Conservation (phyloP, 2,888 invertebrate species). For the Mesodorylaimus sp. region DNA sequence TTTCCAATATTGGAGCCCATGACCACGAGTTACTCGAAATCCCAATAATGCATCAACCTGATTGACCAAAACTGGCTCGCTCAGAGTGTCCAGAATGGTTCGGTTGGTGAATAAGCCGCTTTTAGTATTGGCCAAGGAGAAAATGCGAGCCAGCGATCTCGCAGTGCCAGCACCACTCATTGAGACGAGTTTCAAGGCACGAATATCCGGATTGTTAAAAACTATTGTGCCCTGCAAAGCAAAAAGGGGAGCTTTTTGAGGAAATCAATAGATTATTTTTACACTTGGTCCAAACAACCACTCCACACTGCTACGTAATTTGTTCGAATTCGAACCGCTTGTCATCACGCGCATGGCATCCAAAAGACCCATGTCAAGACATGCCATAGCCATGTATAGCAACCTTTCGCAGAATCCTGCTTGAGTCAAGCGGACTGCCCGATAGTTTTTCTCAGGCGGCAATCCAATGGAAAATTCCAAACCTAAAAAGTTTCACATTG, state of each 20-base stretch:
- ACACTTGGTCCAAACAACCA: too few species aligned
- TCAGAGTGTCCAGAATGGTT: too few species aligned
- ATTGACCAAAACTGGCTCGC: background rate
- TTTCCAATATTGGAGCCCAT: conserved; percentile 1
- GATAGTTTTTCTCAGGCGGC: conserved; percentile 21
- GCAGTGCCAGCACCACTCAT: conserved; percentile 17
- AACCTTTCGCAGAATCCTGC: too few species aligned
- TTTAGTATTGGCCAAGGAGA: background rate
- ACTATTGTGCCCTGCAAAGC: background rate
- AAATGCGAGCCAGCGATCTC: conserved; percentile 8
- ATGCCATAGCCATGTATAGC: too few species aligned
- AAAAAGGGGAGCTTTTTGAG: background rate
- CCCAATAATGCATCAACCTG: conserved; percentile 3
- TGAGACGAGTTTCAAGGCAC: conserved; percentile 20
- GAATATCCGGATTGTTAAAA: conserved; percentile 22
- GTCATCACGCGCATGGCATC: too few species aligned
- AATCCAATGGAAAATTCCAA: conserved; percentile 31
- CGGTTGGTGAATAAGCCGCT: too few species aligned
- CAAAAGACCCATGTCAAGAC: too few species aligned
- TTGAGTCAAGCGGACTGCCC: conserved; percentile 23
- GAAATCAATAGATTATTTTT: too few species aligned
- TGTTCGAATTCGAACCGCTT: too few species aligned
- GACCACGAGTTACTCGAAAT: background rate
- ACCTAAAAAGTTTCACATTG: too few species aligned
- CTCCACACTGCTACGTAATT: too few species aligned